Evolutionary conservation across 1,140 invertebrate species (phyloP).

Genomic region (Lucilia sericata): DNA sequence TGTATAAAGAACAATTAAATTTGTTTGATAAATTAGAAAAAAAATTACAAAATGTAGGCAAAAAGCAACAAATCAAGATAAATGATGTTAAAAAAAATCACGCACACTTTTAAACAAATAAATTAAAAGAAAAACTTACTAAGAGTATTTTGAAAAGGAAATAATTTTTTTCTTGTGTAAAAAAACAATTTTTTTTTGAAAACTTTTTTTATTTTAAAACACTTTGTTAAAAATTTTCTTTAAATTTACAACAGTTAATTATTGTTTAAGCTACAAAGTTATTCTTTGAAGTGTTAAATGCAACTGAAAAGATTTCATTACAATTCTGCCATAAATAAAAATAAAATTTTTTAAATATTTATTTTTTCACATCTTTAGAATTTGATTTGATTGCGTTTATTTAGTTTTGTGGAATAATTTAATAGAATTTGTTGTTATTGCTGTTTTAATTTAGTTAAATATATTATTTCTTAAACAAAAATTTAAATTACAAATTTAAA

Average conservation of each 20-base stretch:
- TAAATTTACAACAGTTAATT: too few species aligned
- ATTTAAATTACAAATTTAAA: not conserved
- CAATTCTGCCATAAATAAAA: slow-evolving; percentile 29
- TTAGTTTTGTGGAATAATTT: not conserved
- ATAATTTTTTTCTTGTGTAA: too few species aligned
- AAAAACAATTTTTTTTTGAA: too few species aligned
- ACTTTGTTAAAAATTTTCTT: not conserved
- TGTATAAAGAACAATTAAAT: slow-evolving; percentile 20
- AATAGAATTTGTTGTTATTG: not conserved
- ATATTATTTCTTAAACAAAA: not conserved
- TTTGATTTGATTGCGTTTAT: not conserved
- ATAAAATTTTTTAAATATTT: not conserved
- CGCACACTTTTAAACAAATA: not conserved
- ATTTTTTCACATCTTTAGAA: not conserved
- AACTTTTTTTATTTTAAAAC: not conserved
- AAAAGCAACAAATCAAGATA: not conserved
- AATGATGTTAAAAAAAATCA: not conserved
- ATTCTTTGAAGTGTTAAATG: slow-evolving; percentile 22
- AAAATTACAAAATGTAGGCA: not conserved
- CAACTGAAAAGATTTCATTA: slow-evolving; percentile 39
- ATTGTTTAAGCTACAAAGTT: not conserved
- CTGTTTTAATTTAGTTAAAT: not conserved
- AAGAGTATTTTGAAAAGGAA: not conserved
- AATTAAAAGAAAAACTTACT: not conserved
- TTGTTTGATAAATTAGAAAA: not conserved